These are phyloP conservation scores for Takifugu flavidus DNA, from an alignment of 2,113 vertebrate species.

Conservation along the genomic window DNA sequence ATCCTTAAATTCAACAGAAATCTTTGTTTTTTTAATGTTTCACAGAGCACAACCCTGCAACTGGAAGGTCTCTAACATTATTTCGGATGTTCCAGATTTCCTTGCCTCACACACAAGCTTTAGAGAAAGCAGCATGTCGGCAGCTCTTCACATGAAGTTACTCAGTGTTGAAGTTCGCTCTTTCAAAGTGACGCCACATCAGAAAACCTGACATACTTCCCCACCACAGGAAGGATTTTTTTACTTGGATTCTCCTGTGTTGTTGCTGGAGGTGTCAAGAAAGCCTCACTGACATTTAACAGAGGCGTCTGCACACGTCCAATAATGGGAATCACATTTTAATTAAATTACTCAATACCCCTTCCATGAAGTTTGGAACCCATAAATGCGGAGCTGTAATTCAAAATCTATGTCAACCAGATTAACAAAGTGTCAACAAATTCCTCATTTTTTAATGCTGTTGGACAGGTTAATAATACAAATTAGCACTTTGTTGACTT, in stretches of 20 bases:
- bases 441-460: too few species aligned
- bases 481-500: too few species aligned
- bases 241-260: slow-evolving; percentile 3
- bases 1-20: background rate
- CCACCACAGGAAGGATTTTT: slow-evolving; percentile 3
- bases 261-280: slow-evolving; percentile 13
- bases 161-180: slow-evolving; percentile 13
- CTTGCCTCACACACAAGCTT: background rate
- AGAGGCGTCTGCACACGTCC: background rate
- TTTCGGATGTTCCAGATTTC: background rate
- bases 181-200: slow-evolving; percentile 38
- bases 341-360: too few species aligned
- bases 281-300: slow-evolving; percentile 2
- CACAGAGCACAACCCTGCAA: too few species aligned
- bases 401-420: too few species aligned
- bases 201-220: slow-evolving; percentile 23
- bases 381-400: too few species aligned
- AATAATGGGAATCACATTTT: background rate
- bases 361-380: too few species aligned
- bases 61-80: slow-evolving; percentile 2
- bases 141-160: slow-evolving; percentile 29
- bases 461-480: too few species aligned
- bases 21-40: background rate
- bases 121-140: slow-evolving; percentile 11
- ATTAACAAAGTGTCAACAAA: too few species aligned